Evolutionary conservation across 2,113 vertebrate genomes (phyloP).

Genomic region (Ramphastos sulfuratus): DNA sequence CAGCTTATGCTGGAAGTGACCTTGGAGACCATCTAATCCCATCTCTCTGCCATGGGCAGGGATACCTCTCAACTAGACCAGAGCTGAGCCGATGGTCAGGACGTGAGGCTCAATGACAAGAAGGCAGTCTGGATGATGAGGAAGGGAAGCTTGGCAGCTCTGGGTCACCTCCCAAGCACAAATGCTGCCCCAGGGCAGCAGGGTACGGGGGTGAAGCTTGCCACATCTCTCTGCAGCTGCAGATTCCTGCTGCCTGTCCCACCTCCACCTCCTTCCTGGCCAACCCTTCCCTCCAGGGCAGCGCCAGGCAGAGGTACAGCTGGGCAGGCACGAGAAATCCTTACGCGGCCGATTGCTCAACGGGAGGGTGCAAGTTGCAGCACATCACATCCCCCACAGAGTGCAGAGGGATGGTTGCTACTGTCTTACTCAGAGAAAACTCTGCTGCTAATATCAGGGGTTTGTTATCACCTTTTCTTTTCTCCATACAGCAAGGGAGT

Average conservation of each 20-base stretch:
- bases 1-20: too few relatives aligned
- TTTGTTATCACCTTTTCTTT: neutral
- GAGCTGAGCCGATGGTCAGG: neutral
- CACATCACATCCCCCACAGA: neutral
- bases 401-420: neutral
- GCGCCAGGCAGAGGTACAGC: neutral
- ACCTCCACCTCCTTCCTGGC: slow-evolving; percentile 5
- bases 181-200: neutral
- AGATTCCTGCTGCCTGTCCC: slow-evolving; percentile 28
- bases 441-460: neutral
- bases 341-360: neutral
- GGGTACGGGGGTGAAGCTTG: neutral
- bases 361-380: neutral
- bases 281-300: slow-evolving; percentile 51
- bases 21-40: too few relatives aligned
- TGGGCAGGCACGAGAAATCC: neutral
- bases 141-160: neutral
- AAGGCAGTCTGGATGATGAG: neutral
- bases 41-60: too few relatives aligned
- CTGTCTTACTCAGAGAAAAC: neutral
- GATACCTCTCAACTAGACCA: too few relatives aligned
- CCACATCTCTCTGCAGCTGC: slow-evolving; percentile 34
- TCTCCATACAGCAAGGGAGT: neutral
- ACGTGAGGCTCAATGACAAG: neutral
- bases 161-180: neutral